Base-by-base conservation (phyloP, 1,140 invertebrate genomes). In the Lethrus apterus region DNA sequence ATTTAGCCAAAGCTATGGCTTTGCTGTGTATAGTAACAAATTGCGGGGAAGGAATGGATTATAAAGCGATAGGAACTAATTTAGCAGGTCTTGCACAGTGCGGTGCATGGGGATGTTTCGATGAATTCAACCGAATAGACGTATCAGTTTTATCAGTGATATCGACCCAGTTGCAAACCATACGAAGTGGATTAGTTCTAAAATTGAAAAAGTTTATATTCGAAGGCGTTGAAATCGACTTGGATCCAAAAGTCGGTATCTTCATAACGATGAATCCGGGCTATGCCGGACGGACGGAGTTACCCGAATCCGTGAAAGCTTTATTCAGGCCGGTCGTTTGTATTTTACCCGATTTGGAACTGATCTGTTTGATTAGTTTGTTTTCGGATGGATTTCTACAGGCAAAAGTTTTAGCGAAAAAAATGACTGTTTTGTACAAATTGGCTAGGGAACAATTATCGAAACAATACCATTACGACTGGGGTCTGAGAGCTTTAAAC, bases 191-290 rank as follows among this genome's bases (percentile, higher is more conserved):
- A 0, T 65, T 94, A 15, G 74, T 89, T 32, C 74, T 77, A 51
- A 84, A 85, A 54, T 62, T 83, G 1, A 78, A 79, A 42, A 68
- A 74, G 53, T 91, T 93, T 62, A 75, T 80, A 80, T 93, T 93
- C 71, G 89, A 92, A 70, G 84, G 81, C 2, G 76, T 82, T 60
- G 83, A 91, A 56, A 92, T 93, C 34, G 69, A 68, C 4, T 58
- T 95, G 57, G 87, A 94, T 65, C 66, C 71, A 5, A 88, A 90
- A 70, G 83, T 93, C 10, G 90, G 89, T 1, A 84, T 93, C 41
- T 95, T 94, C 60, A 91, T 93, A 29, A 93, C 90, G 5, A 93
- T 94, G 88, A 93, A 93, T 73, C 89, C 89, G 0, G 89, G 88
- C 3, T 92, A 93, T 63, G 87, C 88, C 0, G 88, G 89, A 1